Percentiles rank a stretch among this genome's conserved stretches.
These are phyloP conservation scores for Gastracanthus pulcherrimus DNA, from an alignment of 2,888 invertebrate genomes.

Conservation along the genomic window DNA sequence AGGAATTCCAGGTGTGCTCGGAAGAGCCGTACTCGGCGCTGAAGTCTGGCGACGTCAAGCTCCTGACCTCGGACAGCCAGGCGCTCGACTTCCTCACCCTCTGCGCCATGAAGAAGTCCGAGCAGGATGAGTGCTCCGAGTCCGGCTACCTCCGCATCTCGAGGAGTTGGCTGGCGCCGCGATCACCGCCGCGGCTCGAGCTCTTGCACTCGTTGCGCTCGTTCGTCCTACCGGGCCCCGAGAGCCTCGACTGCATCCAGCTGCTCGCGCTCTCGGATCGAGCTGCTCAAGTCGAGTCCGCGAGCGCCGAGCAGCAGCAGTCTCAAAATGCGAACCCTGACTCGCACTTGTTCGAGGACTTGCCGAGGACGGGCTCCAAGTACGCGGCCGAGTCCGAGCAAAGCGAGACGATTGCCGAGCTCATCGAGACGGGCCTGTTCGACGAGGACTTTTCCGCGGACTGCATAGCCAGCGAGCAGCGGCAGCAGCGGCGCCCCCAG, in stretches of 20 bases:
- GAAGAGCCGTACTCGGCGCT: slow-evolving; percentile 55
- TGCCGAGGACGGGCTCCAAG: not conserved
- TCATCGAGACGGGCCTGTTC: not conserved
- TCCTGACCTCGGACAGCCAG: slow-evolving; percentile 68
- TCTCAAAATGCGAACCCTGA: not conserved
- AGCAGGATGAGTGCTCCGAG: slow-evolving; percentile 56
- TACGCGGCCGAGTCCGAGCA: not conserved
- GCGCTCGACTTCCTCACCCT: slow-evolving; percentile 71
- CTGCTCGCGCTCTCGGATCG: not conserved
- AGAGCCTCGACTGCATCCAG: not conserved
- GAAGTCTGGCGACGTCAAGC: slow-evolving; percentile 65
- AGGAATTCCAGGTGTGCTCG: slow-evolving; percentile 34
- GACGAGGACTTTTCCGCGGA: not conserved
- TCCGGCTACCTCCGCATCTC: slow-evolving; percentile 25
- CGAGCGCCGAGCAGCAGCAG: not conserved
- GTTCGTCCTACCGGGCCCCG: slow-evolving; percentile 63
- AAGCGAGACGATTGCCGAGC: not conserved
- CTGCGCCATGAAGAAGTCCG: slow-evolving; percentile 69
- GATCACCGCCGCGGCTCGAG: slow-evolving; percentile 19
- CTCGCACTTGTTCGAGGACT: not conserved
- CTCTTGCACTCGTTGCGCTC: slow-evolving; percentile 59
- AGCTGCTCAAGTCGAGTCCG: not conserved
- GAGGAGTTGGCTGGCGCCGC: slow-evolving; percentile 59
- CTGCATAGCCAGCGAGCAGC: not conserved
- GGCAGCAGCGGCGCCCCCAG: not conserved